Evolutionary conservation across 2,888 invertebrate species (phyloP), one percentile per base, ranked within the genome.

Genomic region (Bombyx huttoni): DNA sequence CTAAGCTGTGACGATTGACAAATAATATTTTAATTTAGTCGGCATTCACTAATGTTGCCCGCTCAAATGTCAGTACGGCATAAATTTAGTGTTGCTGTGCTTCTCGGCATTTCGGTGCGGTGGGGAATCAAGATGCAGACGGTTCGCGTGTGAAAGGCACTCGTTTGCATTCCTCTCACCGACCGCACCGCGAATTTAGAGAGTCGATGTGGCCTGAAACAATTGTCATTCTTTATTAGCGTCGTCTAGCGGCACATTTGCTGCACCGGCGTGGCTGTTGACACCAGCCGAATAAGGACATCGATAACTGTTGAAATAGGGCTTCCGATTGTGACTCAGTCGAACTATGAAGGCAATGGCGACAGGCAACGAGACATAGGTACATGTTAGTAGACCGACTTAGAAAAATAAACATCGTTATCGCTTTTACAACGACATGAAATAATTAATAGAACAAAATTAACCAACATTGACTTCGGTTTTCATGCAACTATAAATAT

Each of bases 141-240:
- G 50, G 62, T 63, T 67, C 64, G 65, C 68, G 65, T 70, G 77
- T 77, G 76, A 78, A 78, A 77, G 76, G 76, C 70, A 60, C 63
- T 75, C 62, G 73, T 78, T 83, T 71, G 76, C 78, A 83, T 84
- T 81, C 82, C 79, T 80, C 81, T 82, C 78, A 72, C 73, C 62
- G 48, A 46, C 14, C 55, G 59, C 57, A 56, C 60, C 60, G 59
- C 71, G 69, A 75, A 72, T 75, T 77, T 79, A 80, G 79, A 81
- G 79, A 80, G 80, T 62, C 55, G 62, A 54, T 50, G 51, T 58
- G 53, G 63, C 54, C 66, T 67, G 65, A 75, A 77, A 70, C 75
- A 76, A 79, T 79, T 76, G 80, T 78, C 70, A 77, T 76, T 76
- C 75, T 67, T 76, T 71, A 78, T 80, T 80, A 78, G 74, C 75